Evolutionary conservation across 2,113 vertebrate genomes (phyloP).

Genomic region (Muscicapa adusta): DNA sequence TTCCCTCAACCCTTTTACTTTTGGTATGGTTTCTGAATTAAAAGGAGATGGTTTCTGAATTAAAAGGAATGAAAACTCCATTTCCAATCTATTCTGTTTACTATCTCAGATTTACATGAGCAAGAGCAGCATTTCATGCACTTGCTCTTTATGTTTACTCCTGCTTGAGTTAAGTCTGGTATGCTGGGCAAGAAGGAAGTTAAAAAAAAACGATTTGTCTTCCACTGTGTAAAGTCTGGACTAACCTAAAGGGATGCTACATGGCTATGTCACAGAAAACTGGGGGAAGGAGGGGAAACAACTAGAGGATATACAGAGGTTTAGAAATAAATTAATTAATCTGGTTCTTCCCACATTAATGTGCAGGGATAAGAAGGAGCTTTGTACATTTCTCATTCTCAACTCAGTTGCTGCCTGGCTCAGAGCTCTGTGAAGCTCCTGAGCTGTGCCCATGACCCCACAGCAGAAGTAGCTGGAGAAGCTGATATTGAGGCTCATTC

Average conservation of each 20-base stretch:
- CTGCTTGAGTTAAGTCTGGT: background rate
- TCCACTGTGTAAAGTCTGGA: background rate
- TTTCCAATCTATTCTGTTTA: background rate
- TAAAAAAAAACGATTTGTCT: background rate
- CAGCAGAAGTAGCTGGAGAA: background rate
- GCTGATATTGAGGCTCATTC: slow-evolving; percentile 1
- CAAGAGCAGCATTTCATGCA: background rate
- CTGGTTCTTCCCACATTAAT: background rate
- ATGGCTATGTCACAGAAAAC: background rate
- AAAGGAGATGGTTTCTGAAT: background rate
- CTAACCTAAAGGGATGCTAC: background rate
- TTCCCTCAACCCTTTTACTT: background rate
- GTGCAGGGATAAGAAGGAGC: background rate
- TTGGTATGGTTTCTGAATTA: background rate
- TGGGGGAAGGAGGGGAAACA: background rate
- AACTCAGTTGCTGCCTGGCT: background rate
- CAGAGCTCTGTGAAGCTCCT: background rate
- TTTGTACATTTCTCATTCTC: background rate
- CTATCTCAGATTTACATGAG: background rate
- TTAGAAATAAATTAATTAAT: background rate
- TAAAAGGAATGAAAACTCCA: background rate
- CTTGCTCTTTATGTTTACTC: background rate
- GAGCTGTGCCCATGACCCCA: background rate
- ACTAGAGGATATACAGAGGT: background rate
- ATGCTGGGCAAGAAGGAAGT: background rate